Conservation (phyloP, 2,888 invertebrate genomes). For the Acronicta psi region DNA sequence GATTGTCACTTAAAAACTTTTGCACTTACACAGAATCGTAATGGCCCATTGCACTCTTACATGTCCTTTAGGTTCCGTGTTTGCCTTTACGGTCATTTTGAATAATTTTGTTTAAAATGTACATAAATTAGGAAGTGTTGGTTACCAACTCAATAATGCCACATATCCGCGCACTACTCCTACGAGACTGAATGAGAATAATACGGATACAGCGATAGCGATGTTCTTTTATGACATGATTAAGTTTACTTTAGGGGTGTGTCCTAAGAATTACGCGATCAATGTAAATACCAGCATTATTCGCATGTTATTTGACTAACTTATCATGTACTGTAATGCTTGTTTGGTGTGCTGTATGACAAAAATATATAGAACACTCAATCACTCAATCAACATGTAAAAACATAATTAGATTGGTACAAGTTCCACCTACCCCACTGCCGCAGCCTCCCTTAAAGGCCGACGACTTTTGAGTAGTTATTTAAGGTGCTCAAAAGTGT, state of each 20-base stretch:
- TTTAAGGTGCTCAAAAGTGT: no score
- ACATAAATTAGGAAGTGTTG: background rate
- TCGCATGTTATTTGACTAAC: constrained; percentile 11
- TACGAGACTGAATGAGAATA: constrained; percentile 3
- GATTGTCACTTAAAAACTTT: background rate
- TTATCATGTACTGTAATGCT: background rate
- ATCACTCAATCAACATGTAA: no score
- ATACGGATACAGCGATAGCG: background rate
- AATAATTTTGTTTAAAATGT: background rate
- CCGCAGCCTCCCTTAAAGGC: no score
- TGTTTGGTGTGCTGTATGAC: background rate
- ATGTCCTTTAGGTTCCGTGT: constrained; percentile 37
- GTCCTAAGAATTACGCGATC: constrained; percentile 2
- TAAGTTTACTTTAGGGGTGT: constrained; percentile 18
- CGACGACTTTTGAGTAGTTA: no score
- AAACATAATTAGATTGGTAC: no score
- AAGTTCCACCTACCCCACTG: no score
- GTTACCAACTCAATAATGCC: constrained; percentile 1
- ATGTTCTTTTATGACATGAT: constrained; percentile 24
- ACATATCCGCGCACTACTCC: constrained; percentile 14
- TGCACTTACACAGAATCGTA: constrained; percentile 52
- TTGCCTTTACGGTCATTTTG: constrained; percentile 25
- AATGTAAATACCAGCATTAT: constrained; percentile 4
- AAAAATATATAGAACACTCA: no score
- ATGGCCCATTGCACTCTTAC: constrained; percentile 58